A percentile compares a stretch with the other conserved stretches of the same genome.
phyloP scores from a whole-genome alignment of 2,113 vertebrate species.

The Oncorhynchus masou region DNA sequence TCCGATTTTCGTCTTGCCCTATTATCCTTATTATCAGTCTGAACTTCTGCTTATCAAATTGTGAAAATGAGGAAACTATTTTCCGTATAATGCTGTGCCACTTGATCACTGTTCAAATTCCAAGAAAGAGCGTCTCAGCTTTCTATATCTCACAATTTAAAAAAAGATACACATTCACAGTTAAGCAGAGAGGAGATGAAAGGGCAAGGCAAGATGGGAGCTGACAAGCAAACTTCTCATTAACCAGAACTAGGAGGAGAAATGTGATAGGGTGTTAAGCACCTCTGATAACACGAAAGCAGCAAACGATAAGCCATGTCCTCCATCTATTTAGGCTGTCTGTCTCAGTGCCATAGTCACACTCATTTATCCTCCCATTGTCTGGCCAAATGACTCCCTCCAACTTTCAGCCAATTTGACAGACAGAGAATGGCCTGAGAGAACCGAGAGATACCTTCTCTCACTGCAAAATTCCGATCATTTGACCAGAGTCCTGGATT shows the following conservation, averaged over 20 bases:
- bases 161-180: slow-evolving; percentile 8
- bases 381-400: slow-evolving; percentile 16
- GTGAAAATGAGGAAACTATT: not conserved
- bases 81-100: not conserved
- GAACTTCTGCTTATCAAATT: not conserved
- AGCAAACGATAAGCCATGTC: slow-evolving; percentile 8
- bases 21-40: not conserved
- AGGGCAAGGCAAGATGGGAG: slow-evolving; percentile 11
- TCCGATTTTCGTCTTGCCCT: not conserved
- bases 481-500: not conserved
- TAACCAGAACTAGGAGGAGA: slow-evolving; percentile 30
- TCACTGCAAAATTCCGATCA: not conserved
- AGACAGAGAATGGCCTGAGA: slow-evolving; percentile 37
- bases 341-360: not conserved
- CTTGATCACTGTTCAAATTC: slow-evolving; percentile 30
- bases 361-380: slow-evolving; percentile 36
- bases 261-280: slow-evolving; percentile 20
- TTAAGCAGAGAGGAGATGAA: slow-evolving; percentile 31
- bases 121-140: not conserved
- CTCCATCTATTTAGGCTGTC: not conserved
- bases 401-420: slow-evolving; percentile 4
- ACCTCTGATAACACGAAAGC: slow-evolving; percentile 25
- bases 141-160: slow-evolving; percentile 12
- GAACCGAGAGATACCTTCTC: slow-evolving; percentile 25
- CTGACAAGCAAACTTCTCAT: slow-evolving; percentile 50